A percentile compares a stretch with the other conserved stretches of the same genome.
phyloP scores from a whole-genome alignment of 2,797 vertebrate genomes.

The Psittacula derbiana region DNA sequence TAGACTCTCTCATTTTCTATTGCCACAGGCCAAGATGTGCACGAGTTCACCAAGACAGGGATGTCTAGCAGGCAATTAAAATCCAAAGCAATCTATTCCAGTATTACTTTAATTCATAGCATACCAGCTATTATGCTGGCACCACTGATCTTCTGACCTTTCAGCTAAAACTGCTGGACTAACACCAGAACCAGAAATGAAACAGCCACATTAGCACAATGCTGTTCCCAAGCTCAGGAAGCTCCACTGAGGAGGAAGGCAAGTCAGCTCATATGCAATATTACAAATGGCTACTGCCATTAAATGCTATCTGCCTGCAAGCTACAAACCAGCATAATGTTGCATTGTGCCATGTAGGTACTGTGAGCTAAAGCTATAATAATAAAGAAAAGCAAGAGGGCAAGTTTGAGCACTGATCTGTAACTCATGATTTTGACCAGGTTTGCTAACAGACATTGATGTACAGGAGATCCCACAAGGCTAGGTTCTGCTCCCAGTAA shows the following conservation, averaged over 20 bases:
- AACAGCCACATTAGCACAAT: not conserved
- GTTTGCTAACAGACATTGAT: not conserved
- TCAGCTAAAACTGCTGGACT: not conserved
- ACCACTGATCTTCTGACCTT: not conserved
- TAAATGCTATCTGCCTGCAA: not conserved
- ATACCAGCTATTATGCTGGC: not conserved
- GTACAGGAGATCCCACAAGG: not conserved
- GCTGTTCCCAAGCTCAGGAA: not conserved
- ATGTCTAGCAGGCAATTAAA: not conserved
- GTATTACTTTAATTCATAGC: not conserved
- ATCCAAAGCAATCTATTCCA: not conserved
- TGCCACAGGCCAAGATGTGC: not conserved
- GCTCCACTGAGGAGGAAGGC: not conserved
- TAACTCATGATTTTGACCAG: not conserved
- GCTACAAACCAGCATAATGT: not conserved
- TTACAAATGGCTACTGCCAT: not conserved
- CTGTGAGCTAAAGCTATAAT: not conserved
- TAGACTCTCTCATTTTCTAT: not conserved
- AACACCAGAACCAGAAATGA: not conserved
- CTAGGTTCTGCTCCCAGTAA: not conserved
- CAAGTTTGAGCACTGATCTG: not conserved
- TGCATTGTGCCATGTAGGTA: rapidly evolving
- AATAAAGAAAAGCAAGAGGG: not conserved
- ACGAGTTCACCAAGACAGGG: not conserved
- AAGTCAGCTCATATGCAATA: rapidly evolving